Evolutionary conservation across 2,113 vertebrate species (phyloP).

Genomic region (Thymallus thymallus): DNA sequence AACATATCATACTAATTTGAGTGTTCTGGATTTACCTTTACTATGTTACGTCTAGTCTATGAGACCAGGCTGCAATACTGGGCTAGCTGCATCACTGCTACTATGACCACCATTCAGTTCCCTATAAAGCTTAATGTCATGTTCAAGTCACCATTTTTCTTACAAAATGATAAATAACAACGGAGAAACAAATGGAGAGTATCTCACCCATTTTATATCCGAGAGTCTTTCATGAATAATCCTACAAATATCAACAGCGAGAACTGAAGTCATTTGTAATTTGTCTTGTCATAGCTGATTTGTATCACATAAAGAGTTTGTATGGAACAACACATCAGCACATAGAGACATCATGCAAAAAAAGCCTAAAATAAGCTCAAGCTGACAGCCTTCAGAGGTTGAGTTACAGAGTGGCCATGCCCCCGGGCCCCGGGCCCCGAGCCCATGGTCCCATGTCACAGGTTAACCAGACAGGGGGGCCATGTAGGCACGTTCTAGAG

Average conservation of each 20-base stretch:
- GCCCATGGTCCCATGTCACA: background rate
- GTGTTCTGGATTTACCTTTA: no score
- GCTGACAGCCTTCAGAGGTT: conserved; percentile 5
- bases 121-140: background rate
- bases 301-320: background rate
- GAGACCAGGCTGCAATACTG: no score
- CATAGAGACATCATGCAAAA: background rate
- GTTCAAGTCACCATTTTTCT: background rate
- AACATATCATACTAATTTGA: no score
- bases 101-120: background rate
- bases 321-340: background rate
- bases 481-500: conserved; percentile 1
- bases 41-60: no score
- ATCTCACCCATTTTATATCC: background rate
- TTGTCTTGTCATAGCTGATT: background rate
- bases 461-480: conserved; percentile 12
- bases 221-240: background rate
- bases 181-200: background rate
- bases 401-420: background rate
- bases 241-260: background rate
- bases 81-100: background rate
- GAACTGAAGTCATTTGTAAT: background rate
- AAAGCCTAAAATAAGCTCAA: background rate
- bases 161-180: background rate
- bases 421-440: background rate